phyloP scores from a whole-genome alignment of 1,140 invertebrate genomes.

The Cyclargus thomasi region DNA sequence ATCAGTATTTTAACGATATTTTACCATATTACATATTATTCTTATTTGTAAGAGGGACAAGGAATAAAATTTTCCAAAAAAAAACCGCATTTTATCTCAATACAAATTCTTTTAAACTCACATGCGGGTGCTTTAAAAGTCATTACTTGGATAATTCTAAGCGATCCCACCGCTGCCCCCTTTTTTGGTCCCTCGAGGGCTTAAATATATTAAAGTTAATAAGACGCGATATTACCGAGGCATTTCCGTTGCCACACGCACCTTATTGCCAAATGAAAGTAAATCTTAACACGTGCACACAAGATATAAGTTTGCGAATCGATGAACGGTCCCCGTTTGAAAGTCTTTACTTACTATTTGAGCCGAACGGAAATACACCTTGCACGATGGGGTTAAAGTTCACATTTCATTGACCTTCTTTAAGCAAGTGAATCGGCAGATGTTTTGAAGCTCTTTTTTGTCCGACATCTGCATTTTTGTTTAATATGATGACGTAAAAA shows the following conservation, averaged over 20 bases:
- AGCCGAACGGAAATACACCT: background rate
- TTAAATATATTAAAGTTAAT: conserved; percentile 7
- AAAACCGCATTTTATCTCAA: too few species aligned
- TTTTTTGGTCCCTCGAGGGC: background rate
- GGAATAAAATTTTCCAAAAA: too few species aligned
- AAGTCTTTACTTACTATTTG: background rate
- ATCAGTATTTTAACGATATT: too few species aligned
- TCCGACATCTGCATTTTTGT: conserved; percentile 3
- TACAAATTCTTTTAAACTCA: too few species aligned
- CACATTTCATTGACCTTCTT: background rate
- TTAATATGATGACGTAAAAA: background rate
- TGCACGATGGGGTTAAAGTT: background rate
- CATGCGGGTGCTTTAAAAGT: background rate
- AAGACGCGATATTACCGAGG: conserved; percentile 5
- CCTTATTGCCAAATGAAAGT: background rate
- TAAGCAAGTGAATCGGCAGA: background rate
- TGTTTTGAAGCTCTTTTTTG: background rate
- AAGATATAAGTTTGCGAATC: conserved; percentile 6
- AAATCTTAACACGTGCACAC: background rate
- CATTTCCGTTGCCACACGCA: conserved; percentile 7
- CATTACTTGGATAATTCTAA: background rate
- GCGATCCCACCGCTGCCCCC: background rate
- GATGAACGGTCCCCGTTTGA: background rate
- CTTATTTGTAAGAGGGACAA: too few species aligned
- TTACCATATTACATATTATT: too few species aligned